Conservation (phyloP, 2,888 invertebrate species). For the Drosophila buzzatii region DNA sequence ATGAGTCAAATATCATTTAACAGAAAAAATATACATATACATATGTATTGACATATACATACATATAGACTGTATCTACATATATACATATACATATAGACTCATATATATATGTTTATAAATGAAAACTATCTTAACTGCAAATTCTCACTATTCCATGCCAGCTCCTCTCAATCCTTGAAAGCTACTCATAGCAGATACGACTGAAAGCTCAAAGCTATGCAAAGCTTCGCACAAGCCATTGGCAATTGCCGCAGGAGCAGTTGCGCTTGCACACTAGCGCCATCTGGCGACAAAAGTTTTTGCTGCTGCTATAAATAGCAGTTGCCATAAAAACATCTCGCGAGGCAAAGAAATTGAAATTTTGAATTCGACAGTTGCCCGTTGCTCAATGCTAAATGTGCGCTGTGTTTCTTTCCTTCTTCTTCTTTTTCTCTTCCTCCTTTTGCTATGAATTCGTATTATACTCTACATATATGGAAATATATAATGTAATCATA, state of each 20-base stretch:
- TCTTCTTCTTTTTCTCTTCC: neutral
- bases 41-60: no score
- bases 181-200: constrained; percentile 4
- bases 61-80: no score
- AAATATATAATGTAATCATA: no score
- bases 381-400: constrained; percentile 3
- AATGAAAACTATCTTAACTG: no score
- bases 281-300: constrained; percentile 50
- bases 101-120: no score
- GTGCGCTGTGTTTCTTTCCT: neutral
- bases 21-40: no score
- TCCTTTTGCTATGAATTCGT: no score
- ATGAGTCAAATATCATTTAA: no score
- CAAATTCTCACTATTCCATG: neutral
- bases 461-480: no score
- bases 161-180: neutral
- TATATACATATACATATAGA: no score
- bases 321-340: constrained; percentile 39
- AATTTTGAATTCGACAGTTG: constrained; percentile 3
- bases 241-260: constrained; percentile 2
- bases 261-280: constrained; percentile 1
- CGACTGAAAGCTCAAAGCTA: constrained; percentile 9
- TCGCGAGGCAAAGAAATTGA: neutral
- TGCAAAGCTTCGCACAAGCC: neutral
- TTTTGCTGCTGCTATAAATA: constrained; percentile 45